phyloP scores from a whole-genome alignment of 2,888 invertebrate species.

The Leptinotarsa haldemani region DNA sequence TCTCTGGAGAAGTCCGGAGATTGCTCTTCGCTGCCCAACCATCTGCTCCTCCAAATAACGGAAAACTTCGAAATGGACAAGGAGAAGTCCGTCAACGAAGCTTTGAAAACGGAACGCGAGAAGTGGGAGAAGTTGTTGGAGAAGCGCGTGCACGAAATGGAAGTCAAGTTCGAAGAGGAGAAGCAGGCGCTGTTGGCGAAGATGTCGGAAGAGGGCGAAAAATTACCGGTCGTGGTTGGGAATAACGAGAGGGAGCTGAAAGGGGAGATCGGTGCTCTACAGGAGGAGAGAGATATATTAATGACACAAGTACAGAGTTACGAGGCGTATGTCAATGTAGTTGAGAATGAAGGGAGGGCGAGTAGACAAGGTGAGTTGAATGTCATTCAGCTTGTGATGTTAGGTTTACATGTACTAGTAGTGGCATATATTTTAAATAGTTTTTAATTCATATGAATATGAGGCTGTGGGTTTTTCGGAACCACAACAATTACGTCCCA shows the following conservation, averaged over 20 bases:
- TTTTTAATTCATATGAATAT: too few species aligned
- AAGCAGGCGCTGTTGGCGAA: constrained; percentile 59
- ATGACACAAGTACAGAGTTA: constrained; percentile 64
- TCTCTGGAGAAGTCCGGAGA: constrained; percentile 80
- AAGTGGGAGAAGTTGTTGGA: constrained; percentile 66
- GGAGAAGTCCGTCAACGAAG: constrained; percentile 66
- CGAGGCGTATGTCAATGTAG: constrained; percentile 44
- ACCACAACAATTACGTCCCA: too few species aligned
- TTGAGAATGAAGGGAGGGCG: too few species aligned
- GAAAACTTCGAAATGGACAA: constrained; percentile 75
- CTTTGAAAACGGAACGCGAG: constrained; percentile 70
- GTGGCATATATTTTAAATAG: too few species aligned
- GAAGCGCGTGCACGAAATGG: constrained; percentile 66
- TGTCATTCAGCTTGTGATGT: too few species aligned
- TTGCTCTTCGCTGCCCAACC: constrained; percentile 70
- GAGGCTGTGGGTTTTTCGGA: too few species aligned
- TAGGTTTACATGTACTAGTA: too few species aligned
- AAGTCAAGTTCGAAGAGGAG: constrained; percentile 63
- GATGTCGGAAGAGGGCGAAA: constrained; percentile 68
- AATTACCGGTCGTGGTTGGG: constrained; percentile 67
- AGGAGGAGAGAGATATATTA: constrained; percentile 67
- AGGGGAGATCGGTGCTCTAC: constrained; percentile 67
- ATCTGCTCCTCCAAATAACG: constrained; percentile 76
- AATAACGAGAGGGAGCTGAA: constrained; percentile 71
- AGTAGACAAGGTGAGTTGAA: too few species aligned